A percentile compares a stretch with the other conserved stretches of the same genome.
phyloP scores from a whole-genome alignment of 2,113 vertebrate species.

The Chunga burmeisteri region DNA sequence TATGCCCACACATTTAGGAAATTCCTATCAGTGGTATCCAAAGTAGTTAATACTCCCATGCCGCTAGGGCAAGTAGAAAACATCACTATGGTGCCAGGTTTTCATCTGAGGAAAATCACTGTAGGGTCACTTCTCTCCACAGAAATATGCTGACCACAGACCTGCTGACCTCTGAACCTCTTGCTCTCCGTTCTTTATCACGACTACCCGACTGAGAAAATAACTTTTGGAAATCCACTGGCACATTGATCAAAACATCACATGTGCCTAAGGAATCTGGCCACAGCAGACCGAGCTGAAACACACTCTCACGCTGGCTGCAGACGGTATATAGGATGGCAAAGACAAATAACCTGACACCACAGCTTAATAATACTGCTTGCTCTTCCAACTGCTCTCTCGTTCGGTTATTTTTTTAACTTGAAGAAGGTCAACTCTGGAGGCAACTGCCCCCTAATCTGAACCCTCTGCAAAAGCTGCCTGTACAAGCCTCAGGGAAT shows the following conservation, averaged over 20 bases:
- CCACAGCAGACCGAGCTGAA: not conserved
- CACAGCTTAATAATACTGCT: not conserved
- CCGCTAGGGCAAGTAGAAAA: not conserved
- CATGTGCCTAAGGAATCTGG: not conserved
- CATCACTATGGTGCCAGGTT: not conserved
- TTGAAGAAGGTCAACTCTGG: not conserved
- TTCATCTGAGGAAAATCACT: not conserved
- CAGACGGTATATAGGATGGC: not conserved
- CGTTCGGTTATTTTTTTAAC: not conserved
- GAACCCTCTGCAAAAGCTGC: not conserved
- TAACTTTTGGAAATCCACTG: not conserved
- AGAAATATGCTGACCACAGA: not conserved
- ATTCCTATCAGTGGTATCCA: not conserved
- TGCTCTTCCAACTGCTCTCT: not conserved
- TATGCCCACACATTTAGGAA: not conserved
- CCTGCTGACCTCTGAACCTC: not conserved
- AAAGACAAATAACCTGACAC: conserved; percentile 3
- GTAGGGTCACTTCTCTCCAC: not conserved
- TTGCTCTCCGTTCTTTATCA: not conserved
- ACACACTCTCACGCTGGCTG: not conserved
- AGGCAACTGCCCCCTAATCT: not conserved
- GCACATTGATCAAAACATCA: not conserved
- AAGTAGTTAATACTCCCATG: not conserved
- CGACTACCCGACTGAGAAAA: not conserved
- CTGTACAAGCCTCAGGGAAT: not conserved